phyloP scores from a whole-genome alignment of 2,113 vertebrate genomes.

The Micromys minutus region DNA sequence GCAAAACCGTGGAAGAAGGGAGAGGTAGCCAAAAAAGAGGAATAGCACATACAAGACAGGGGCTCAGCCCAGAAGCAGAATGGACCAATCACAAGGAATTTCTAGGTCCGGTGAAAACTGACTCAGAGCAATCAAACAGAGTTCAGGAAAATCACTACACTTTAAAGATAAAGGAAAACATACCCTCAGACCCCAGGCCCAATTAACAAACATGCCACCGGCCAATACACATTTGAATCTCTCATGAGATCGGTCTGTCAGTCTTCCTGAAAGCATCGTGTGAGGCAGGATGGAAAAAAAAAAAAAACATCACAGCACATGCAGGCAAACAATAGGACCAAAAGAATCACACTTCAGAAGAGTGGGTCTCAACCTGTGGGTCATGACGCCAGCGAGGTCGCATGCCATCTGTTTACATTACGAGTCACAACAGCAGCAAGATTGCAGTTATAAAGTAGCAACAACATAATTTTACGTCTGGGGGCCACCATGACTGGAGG shows the following conservation, averaged over 20 bases:
- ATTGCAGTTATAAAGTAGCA: not conserved
- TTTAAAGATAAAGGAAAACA: not conserved
- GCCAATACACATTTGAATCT: not conserved
- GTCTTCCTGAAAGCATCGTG: not conserved
- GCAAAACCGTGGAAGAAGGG: not conserved
- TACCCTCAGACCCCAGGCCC: not conserved
- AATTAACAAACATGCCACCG: not conserved
- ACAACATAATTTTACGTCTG: not conserved
- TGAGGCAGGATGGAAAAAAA: not conserved
- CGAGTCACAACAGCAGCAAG: not conserved
- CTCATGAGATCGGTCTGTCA: not conserved
- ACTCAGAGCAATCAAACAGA: not conserved
- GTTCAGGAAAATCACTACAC: not conserved
- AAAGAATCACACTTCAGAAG: not conserved
- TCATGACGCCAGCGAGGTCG: accelerated
- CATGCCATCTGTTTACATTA: not conserved
- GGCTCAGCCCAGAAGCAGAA: not conserved
- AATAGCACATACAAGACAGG: not conserved
- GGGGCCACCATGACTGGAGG: not conserved
- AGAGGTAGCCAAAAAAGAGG: not conserved
- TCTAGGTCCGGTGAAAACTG: not conserved
- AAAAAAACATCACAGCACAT: not conserved
- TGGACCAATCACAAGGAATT: not conserved
- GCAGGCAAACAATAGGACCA: not conserved
- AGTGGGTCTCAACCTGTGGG: not conserved